These are phyloP conservation scores for Tichodroma muraria DNA, from an alignment of 2,113 vertebrate species.

Conservation along the genomic window DNA sequence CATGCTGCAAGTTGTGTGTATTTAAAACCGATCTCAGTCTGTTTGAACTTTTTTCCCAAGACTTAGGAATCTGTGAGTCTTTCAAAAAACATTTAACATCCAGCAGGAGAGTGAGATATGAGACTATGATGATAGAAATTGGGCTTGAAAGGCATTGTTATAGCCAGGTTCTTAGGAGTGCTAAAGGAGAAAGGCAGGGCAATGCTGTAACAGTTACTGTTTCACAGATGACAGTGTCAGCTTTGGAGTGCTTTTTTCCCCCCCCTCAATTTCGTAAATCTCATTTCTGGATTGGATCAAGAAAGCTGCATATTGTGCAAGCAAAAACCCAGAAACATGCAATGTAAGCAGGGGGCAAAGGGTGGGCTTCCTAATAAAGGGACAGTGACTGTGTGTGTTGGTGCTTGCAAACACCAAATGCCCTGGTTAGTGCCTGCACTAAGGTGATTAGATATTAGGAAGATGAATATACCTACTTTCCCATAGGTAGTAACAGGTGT, in stretches of 20 bases:
- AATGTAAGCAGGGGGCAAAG: accelerated
- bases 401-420: neutral
- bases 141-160: neutral
- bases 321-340: neutral
- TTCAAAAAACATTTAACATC: neutral
- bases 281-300: neutral
- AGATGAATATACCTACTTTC: neutral
- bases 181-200: neutral
- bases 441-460: neutral
- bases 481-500: neutral
- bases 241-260: neutral
- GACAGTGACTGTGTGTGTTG: neutral
- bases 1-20: neutral
- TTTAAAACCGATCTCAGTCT: neutral
- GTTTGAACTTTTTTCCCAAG: neutral
- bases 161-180: neutral
- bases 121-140: neutral
- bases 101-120: neutral
- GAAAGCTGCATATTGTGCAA: neutral
- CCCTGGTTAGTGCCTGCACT: neutral
- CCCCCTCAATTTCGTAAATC: neutral
- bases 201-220: neutral
- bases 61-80: neutral
- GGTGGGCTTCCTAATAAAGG: neutral
- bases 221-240: neutral